Conservation (phyloP, 1,140 invertebrate genomes). For the Steinernema khuongi region DNA sequence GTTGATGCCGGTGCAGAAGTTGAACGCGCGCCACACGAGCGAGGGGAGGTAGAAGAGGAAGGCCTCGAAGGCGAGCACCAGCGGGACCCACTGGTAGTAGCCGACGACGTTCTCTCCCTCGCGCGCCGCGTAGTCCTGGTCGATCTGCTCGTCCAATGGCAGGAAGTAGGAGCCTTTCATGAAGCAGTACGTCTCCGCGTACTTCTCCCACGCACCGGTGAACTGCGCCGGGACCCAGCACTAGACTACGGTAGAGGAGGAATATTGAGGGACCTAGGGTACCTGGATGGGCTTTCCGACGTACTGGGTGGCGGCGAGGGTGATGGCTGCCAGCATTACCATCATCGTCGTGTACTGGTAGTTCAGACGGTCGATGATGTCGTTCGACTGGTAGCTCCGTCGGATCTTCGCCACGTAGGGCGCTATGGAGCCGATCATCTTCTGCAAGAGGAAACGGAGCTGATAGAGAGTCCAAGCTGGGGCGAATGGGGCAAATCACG, state of each 20-base stretch:
- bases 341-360: slow-evolving; percentile 63
- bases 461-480: too few relatives aligned
- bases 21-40: slow-evolving; percentile 53
- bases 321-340: slow-evolving; percentile 62
- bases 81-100: slow-evolving; percentile 65
- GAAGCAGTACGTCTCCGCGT: slow-evolving; percentile 58
- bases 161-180: slow-evolving; percentile 56
- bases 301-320: slow-evolving; percentile 63
- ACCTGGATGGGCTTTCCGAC: slow-evolving; percentile 62
- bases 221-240: slow-evolving; percentile 62
- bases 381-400: slow-evolving; percentile 61
- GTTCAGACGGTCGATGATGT: slow-evolving; percentile 63
- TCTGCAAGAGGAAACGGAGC: too few relatives aligned
- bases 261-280: slow-evolving; percentile 26
- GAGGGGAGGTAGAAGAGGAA: slow-evolving; percentile 56
- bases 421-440: slow-evolving; percentile 48
- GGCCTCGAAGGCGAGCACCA: slow-evolving; percentile 56
- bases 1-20: slow-evolving; percentile 54
- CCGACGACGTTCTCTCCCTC: slow-evolving; percentile 43
- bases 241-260: slow-evolving; percentile 31
- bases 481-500: too few relatives aligned
- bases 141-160: slow-evolving; percentile 49
- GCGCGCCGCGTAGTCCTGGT: slow-evolving; percentile 38
- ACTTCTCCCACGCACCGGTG: slow-evolving; percentile 62
- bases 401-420: slow-evolving; percentile 46